Evolutionary conservation across 2,888 invertebrate genomes (phyloP).

Genomic region (Cartodere bifasciata): DNA sequence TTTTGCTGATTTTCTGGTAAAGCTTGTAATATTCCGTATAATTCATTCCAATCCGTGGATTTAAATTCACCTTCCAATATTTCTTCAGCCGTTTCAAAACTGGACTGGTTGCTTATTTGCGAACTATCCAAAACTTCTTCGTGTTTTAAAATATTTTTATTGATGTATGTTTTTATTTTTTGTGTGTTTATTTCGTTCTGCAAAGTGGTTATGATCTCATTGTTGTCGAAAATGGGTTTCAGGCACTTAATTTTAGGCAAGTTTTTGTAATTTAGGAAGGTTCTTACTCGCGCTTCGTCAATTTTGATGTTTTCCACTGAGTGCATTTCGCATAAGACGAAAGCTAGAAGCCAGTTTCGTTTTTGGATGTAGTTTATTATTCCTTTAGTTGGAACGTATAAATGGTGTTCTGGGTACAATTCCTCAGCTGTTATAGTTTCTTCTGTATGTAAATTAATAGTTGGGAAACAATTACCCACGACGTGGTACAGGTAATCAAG

Average conservation of each 20-base stretch:
- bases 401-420: constrained; percentile 29
- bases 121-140: constrained; percentile 15
- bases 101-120: constrained; percentile 14
- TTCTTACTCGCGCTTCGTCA: constrained; percentile 41
- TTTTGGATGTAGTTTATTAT: constrained; percentile 49
- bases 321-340: constrained; percentile 53
- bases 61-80: constrained; percentile 24
- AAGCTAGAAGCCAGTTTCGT: constrained; percentile 56
- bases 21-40: constrained; percentile 40
- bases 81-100: constrained; percentile 26
- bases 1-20: constrained; percentile 44
- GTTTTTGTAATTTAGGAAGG: constrained; percentile 47
- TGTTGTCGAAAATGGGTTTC: constrained; percentile 45
- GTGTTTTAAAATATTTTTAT: constrained; percentile 21
- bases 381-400: constrained; percentile 37
- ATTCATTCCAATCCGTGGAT: constrained; percentile 29
- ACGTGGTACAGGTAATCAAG: constrained; percentile 64
- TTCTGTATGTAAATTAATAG: constrained; percentile 39
- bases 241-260: constrained; percentile 41
- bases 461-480: constrained; percentile 59
- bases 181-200: constrained; percentile 39
- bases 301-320: constrained; percentile 41
- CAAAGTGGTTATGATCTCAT: constrained; percentile 46
- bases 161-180: constrained; percentile 39
- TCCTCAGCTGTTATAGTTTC: constrained; percentile 40